phyloP scores from a whole-genome alignment of 2,113 vertebrate species.

The Cranoglanis bouderius region DNA sequence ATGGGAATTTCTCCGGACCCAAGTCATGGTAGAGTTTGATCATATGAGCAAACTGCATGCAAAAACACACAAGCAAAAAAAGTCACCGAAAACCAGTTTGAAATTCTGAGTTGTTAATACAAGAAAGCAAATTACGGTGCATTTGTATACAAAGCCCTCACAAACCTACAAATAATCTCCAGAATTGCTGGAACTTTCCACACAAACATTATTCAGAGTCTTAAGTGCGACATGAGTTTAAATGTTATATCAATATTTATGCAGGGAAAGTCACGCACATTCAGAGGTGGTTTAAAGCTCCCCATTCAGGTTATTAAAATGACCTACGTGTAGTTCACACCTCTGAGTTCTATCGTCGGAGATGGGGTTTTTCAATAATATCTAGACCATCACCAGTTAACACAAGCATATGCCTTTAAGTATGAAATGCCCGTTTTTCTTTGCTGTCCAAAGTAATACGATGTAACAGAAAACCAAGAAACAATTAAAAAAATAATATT shows the following conservation, averaged over 20 bases:
- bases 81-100: not conserved
- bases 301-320: not conserved
- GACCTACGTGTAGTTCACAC: not conserved
- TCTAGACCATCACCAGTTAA: not conserved
- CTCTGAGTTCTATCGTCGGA: not conserved
- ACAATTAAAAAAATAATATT: no score
- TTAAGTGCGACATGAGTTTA: not conserved
- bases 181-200: not conserved
- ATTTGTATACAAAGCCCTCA: not conserved
- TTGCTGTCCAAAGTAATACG: no score
- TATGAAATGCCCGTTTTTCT: not conserved
- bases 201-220: not conserved
- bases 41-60: constrained; percentile 91
- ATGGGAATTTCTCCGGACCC: constrained; percentile 92
- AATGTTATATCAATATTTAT: not conserved
- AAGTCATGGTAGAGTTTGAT: constrained; percentile 91
- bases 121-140: not conserved
- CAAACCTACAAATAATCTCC: not conserved
- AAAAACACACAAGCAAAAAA: constrained; percentile 34
- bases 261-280: not conserved
- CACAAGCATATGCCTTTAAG: not conserved
- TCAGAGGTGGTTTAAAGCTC: not conserved
- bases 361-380: not conserved
- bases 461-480: no score
- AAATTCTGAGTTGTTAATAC: not conserved